Evolutionary conservation across 2,113 vertebrate species (phyloP).

Genomic region (Potamarius usumacintae): DNA sequence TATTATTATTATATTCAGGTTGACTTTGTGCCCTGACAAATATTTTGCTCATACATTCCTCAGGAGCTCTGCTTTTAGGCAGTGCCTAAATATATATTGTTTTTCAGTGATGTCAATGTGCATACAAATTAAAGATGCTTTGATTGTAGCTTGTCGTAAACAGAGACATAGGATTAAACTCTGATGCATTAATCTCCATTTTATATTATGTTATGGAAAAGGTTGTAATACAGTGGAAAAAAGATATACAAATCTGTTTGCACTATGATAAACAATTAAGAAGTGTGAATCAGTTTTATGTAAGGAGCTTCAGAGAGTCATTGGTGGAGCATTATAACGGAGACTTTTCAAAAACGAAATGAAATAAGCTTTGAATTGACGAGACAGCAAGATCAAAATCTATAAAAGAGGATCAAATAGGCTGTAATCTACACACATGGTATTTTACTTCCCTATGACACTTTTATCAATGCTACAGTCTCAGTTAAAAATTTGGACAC

Average conservation of each 20-base stretch:
- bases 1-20: background rate
- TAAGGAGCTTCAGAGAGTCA: background rate
- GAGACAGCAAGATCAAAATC: background rate
- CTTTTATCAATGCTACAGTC: background rate
- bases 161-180: background rate
- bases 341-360: background rate
- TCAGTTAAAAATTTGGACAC: no score
- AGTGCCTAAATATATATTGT: no score
- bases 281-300: background rate
- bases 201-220: background rate
- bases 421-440: background rate
- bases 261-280: constrained; percentile 18
- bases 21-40: no score
- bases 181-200: background rate
- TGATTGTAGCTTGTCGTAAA: background rate
- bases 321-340: background rate
- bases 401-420: background rate
- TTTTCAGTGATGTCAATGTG: background rate
- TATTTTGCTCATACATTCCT: no score
- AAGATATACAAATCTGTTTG: background rate
- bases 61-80: no score
- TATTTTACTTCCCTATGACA: background rate
- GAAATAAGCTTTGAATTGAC: background rate
- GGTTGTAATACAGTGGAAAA: background rate
- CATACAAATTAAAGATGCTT: background rate